Base-by-base conservation (phyloP, 2,797 vertebrate genomes). In the Tenualosa thibaudeaui region DNA sequence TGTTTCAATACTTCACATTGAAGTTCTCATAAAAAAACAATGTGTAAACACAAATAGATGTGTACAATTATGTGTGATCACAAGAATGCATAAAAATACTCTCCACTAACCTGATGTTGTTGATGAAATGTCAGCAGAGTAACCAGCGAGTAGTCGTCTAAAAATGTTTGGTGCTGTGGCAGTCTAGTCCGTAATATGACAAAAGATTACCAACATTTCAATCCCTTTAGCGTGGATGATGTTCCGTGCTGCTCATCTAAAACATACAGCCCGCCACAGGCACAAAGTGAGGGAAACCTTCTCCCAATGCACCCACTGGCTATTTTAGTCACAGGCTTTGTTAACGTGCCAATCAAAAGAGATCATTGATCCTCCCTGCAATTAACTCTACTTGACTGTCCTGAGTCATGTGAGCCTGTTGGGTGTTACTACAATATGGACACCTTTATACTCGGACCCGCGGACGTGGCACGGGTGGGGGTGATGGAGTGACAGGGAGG, bases 201-300 rank as follows among this genome's bases (percentile, higher is more conserved):
- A 78, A 78, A 78, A 78, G 71, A 78, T 78, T 46, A 78, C 71
- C 71, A 46, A 78, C 71, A 78, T 78, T 46, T 78, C 71, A 78
- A 78, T 78, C 71, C 71, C 40, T 43, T 78, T 78, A 78, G 71
- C 17, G 71, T 78, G 71, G 71, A 78, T 78, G 71, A 46, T 78
- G 71, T 43, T 78, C 71, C 71, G 37, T 78, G 40, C 71, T 78
- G 71, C 40, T 78, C 40, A 46, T 78, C 37, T 78, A 7, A 78
- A 43, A 78, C 37, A 78, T 40, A 43, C 71, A 78, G 71, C 37
- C 46, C 31, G 68, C 31, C 68, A 75, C 68, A 40, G 71, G 3
- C 71, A 78, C 71, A 78, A 40, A 46, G 71, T 8, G 71, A 78
- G 71, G 71, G 40, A 46, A 46, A 78, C 71, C 71, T 46, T 78